Percentiles rank a stretch among this genome's conserved stretches.
phyloP scores from a whole-genome alignment of 2,888 invertebrate genomes.

The Amblyteles armatorius region DNA sequence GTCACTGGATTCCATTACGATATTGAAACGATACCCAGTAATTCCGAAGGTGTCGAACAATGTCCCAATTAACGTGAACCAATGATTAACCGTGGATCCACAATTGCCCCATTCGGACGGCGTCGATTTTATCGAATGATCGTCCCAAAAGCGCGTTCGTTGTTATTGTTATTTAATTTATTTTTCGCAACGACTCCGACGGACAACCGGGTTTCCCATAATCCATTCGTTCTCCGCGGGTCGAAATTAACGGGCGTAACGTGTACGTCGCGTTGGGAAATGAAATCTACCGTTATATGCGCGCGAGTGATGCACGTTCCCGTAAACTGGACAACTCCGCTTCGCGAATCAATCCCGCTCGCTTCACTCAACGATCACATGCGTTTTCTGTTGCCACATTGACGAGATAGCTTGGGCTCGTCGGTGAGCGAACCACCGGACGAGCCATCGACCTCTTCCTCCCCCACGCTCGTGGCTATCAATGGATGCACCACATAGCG shows the following conservation, averaged over 20 bases:
- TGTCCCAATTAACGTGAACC: not conserved
- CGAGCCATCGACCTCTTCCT: slow-evolving; percentile 6
- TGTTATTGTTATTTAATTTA: not conserved
- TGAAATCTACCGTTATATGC: slow-evolving; percentile 38
- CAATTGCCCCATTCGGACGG: not conserved
- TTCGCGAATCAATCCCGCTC: not conserved
- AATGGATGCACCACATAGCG: slow-evolving; percentile 17
- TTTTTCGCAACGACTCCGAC: slow-evolving; percentile 12
- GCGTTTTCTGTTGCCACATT: slow-evolving; percentile 34
- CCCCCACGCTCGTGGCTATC: slow-evolving; percentile 22
- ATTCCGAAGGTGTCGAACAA: not conserved
- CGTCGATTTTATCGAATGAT: not conserved
- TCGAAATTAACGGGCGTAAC: slow-evolving; percentile 29
- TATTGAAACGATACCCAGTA: not conserved
- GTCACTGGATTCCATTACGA: too few species aligned
- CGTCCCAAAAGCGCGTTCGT: not conserved
- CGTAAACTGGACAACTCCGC: slow-evolving; percentile 19
- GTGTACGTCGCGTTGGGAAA: slow-evolving; percentile 9
- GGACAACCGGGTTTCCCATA: slow-evolving; percentile 22
- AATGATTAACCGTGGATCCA: not conserved
- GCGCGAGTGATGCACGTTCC: not conserved
- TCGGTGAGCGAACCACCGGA: slow-evolving; percentile 23
- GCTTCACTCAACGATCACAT: not conserved
- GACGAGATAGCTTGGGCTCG: slow-evolving; percentile 24
- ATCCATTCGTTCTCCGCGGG: not conserved